Evolutionary conservation across 2,888 invertebrate species (phyloP), one percentile per base, ranked within the genome.

Genomic region (Heliconius ethilla): DNA sequence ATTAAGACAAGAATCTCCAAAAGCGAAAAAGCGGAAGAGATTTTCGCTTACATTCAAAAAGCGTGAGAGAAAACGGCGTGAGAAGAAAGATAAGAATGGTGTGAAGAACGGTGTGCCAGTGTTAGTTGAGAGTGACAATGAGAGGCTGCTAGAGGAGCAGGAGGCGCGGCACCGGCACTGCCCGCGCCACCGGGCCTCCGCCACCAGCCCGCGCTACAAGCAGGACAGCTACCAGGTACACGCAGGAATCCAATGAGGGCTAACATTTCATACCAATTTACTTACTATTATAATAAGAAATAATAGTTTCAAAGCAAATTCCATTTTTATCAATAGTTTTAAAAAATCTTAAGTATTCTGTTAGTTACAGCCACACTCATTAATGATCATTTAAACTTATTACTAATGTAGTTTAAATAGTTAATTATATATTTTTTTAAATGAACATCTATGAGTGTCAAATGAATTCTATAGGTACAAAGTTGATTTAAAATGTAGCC

Each of bases 151-250:
- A 62, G 94, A 94, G 66, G 89, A 87, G 40, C 92, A 92, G 75
- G 88, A 86, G 27, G 89, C 88, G 51, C 93, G 93, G 84, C 89
- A 86, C 78, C 91, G 91, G 82, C 91, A 88, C 80, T 92, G 94
- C 84, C 89, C 86, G 76, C 85, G 92, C 70, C 92, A 93, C 70
- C 87, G 88, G 51, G 75, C 80, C 77, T 5, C 67, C 94, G 82
- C 83, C 92, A 93, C 13, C 81, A 92, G 87, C 92, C 93, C 94
- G 91, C 92, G 94, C 63, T 94, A 92, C 84, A 94, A 94, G 90
- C 93, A 94, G 90, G 95, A 95, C 85, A 95, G 95, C 83, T 95
- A 94, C 86, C 95, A 95, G 94, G 95, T 95, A 88, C 79, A 80
- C 77, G 75, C 75, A 63, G 78, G 83, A 70, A 27, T n/a, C 33